phyloP scores from a whole-genome alignment of 2,888 invertebrate genomes.

The Nomada goodeniana region DNA sequence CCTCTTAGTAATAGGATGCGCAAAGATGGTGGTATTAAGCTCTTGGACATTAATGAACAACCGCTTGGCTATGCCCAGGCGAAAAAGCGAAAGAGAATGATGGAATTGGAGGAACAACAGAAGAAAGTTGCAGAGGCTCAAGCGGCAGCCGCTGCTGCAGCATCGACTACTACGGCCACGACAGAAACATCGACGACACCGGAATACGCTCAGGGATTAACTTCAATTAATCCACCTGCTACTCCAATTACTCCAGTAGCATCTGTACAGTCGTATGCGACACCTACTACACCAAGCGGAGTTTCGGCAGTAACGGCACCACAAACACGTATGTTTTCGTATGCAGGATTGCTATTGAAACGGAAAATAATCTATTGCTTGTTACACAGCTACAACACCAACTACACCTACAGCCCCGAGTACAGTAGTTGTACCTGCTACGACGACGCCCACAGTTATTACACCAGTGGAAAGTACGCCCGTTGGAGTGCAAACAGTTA shows the following conservation, averaged over 20 bases:
- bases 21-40: conserved; percentile 96
- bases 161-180: conserved; percentile 77
- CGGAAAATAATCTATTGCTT: conserved; percentile 19
- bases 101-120: conserved; percentile 88
- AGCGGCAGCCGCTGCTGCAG: conserved; percentile 80
- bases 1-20: conserved; percentile 86
- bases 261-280: conserved; percentile 74
- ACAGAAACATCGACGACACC: conserved; percentile 87
- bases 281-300: conserved; percentile 78
- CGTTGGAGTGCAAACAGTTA: conserved; percentile 81
- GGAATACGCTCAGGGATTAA: conserved; percentile 93
- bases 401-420: conserved; percentile 77
- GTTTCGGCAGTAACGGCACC: conserved; percentile 75
- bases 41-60: conserved; percentile 97
- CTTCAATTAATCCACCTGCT: conserved; percentile 87
- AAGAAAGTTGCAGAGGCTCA: conserved; percentile 87
- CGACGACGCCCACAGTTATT: conserved; percentile 76
- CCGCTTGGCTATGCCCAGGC: conserved; percentile 93
- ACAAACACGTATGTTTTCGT: conserved; percentile 74
- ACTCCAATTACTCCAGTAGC: conserved; percentile 78
- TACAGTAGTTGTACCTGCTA: conserved; percentile 74
- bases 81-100: conserved; percentile 94
- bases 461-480: conserved; percentile 79
- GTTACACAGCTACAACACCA: conserved; percentile 75
- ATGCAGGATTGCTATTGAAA: neutral